phyloP scores from a whole-genome alignment of 2,113 vertebrate genomes.

The human region DNA sequence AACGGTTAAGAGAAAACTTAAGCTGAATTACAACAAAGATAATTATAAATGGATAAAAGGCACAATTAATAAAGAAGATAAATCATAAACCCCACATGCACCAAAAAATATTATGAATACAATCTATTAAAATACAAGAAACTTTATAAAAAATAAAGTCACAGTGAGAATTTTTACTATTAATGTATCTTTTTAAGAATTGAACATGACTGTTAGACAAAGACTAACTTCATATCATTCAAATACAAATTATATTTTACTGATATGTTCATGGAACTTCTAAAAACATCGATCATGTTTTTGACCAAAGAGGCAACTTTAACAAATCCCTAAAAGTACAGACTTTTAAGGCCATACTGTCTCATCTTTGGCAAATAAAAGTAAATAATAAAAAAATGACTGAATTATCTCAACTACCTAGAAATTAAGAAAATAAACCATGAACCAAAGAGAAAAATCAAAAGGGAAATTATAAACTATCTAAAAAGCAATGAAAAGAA shows the following conservation, averaged over 20 bases:
- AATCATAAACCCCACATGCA: not conserved
- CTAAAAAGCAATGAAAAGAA: not conserved
- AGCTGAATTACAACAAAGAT: not conserved
- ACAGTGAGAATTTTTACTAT: not conserved
- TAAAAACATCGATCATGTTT: not conserved
- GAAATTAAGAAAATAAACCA: slow-evolving; percentile 33
- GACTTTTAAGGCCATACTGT: not conserved
- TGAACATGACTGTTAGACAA: not conserved
- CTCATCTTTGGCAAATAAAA: slow-evolving; percentile 40
- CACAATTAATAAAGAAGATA: not conserved
- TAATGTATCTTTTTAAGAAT: not conserved
- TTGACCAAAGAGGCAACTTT: not conserved
- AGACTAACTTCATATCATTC: not conserved
- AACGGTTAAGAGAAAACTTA: not conserved
- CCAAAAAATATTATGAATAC: not conserved
- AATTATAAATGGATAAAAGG: not conserved
- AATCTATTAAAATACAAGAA: not conserved
- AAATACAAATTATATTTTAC: not conserved
- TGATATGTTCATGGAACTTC: not conserved
- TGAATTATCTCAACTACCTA: not conserved
- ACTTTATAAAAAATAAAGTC: slow-evolving; percentile 2
- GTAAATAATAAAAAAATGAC: not conserved
- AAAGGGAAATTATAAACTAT: slow-evolving; percentile 24
- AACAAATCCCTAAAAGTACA: not conserved
- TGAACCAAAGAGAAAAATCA: not conserved